Conservation (phyloP, 2,888 invertebrate species). For the Allophyes oxyacanthae region DNA sequence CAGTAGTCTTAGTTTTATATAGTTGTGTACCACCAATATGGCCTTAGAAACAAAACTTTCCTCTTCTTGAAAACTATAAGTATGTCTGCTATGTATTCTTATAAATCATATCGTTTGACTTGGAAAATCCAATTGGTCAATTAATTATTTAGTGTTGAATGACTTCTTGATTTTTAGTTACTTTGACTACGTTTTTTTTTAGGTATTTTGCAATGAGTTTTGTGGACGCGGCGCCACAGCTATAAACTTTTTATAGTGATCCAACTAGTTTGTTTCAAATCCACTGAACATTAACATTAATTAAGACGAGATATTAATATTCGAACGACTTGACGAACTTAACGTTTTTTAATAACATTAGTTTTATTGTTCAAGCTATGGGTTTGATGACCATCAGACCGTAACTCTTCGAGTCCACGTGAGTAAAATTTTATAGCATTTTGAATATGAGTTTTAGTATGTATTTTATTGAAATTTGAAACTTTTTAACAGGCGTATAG, state of each 20-base stretch:
- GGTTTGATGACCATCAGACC: conserved; percentile 16
- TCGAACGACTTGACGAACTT: conserved; percentile 20
- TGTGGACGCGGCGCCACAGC: conserved; percentile 1
- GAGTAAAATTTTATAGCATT: conserved; percentile 2
- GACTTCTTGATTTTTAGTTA: no score
- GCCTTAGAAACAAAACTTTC: no score
- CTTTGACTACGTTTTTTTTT: not conserved
- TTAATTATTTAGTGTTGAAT: no score
- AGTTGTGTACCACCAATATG: no score
- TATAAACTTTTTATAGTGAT: conserved; percentile 9
- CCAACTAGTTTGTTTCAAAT: conserved; percentile 41
- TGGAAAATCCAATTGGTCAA: no score
- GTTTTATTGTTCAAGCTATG: conserved; percentile 16
- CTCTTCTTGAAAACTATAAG: no score
- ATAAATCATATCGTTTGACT: no score
- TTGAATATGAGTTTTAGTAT: not conserved
- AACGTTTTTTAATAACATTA: conserved; percentile 10
- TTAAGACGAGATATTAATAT: conserved; percentile 40
- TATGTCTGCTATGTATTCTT: no score
- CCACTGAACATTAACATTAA: conserved; percentile 32
- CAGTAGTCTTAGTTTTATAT: no score
- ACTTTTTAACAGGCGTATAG: no score
- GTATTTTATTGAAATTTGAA: not conserved
- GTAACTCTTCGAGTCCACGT: conserved; percentile 1
- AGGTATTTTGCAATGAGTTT: not conserved